Base-by-base conservation (phyloP, 1,140 invertebrate species). In the Leptinotarsa lineolata region DNA sequence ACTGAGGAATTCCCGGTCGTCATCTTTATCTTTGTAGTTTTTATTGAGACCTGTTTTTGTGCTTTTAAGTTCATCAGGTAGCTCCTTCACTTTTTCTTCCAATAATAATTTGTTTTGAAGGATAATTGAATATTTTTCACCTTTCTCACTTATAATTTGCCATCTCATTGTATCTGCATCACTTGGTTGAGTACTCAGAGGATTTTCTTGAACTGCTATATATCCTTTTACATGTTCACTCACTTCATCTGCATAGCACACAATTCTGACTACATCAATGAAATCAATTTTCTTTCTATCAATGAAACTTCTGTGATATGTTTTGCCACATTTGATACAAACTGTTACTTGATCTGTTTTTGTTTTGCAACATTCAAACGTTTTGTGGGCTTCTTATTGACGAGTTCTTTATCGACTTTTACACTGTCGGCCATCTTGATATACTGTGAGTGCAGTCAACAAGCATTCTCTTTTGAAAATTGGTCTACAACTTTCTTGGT, bases 41-140 rank as follows among this genome's bases (percentile, higher is more conserved):
- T 58, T 58, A 58, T 58, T 58, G 18, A 58, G 4, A 58, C 54
- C 54, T 58, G 54, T 58, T 58, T 58, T 58, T 8, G 4, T 58
- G 54, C 11, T 58, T 0, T 0, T 58, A 58, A 58, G 54, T 58
- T 58, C 11, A 58, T 58, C 54, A 4, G 54, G 11, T 58, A 58
- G 54, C 11, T 58, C 11, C 54, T 58, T 58, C 54, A 58, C 54
- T 58, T 58, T 58, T 58, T 58, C 54, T 58, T 58, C 54, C 54
- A 58, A 58, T 58, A 58, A 58, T 58, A 58, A 58, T 58, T 58
- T 58, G 11, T 58, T 58, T 58, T 58, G 54, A 16, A 58, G 4
- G 54, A 12, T 58, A 58, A 58, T 58, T 58, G 54, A 58, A 58
- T 58, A 12, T 12, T 58, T 58, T 58, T 16, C 54, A 8, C 11